phyloP scores from a whole-genome alignment of 2,113 vertebrate genomes.

The Aplodontia rufa region DNA sequence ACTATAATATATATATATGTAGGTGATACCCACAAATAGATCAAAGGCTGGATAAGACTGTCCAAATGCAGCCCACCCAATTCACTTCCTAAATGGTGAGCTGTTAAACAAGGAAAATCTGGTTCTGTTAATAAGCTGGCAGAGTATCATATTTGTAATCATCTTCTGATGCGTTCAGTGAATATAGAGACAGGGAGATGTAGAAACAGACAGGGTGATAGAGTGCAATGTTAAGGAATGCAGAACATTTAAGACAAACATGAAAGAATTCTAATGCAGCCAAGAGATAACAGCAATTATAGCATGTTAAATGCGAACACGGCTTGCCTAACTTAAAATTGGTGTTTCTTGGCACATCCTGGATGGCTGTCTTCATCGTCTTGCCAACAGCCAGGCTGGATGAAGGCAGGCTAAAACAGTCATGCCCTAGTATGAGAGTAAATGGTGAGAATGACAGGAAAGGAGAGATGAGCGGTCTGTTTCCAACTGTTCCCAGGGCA shows the following conservation, averaged over 20 bases:
- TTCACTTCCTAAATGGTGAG: background rate
- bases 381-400: background rate
- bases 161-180: background rate
- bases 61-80: background rate
- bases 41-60: background rate
- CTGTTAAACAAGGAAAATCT: background rate
- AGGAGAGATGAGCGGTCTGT: background rate
- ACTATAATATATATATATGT: background rate
- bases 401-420: background rate
- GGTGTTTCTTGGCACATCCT: background rate
- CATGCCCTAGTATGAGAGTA: background rate
- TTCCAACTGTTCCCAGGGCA: background rate
- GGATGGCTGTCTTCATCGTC: background rate
- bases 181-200: background rate
- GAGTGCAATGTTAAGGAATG: background rate
- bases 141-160: background rate
- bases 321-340: conserved; percentile 4
- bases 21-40: background rate
- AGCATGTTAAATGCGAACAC: background rate
- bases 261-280: background rate
- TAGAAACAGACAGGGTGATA: background rate
- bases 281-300: background rate
- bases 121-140: background rate
- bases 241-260: background rate
- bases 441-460: background rate